Conservation (phyloP, 2,888 invertebrate genomes). For the Agrotis exclamationis region DNA sequence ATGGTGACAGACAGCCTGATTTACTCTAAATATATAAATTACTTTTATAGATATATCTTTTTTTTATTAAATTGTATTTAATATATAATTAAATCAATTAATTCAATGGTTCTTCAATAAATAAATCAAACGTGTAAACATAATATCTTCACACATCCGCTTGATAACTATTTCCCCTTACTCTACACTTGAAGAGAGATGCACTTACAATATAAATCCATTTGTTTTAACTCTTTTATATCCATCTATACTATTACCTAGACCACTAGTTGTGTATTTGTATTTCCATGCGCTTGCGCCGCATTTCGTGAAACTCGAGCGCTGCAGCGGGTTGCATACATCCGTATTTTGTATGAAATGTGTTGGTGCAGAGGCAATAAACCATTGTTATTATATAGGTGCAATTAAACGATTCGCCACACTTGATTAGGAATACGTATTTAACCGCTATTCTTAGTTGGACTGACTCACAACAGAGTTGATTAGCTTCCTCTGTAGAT, state of each 20-base stretch:
- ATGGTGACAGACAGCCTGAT: slow-evolving; percentile 42
- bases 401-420: slow-evolving; percentile 70
- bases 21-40: not conserved
- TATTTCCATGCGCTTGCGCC: slow-evolving; percentile 64
- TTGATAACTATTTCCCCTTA: slow-evolving; percentile 7
- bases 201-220: slow-evolving; percentile 46
- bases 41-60: not conserved
- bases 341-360: slow-evolving; percentile 57
- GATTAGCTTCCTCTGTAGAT: slow-evolving; percentile 78
- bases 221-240: slow-evolving; percentile 67
- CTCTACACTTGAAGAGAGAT: not conserved
- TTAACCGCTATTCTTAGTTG: slow-evolving; percentile 58
- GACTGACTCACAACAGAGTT: slow-evolving; percentile 67
- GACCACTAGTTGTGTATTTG: slow-evolving; percentile 72
- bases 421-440: slow-evolving; percentile 63
- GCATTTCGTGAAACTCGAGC: slow-evolving; percentile 66
- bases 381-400: slow-evolving; percentile 68
- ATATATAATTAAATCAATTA: too few species aligned
- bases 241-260: slow-evolving; percentile 48
- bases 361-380: slow-evolving; percentile 58
- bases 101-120: not conserved
- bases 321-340: slow-evolving; percentile 55
- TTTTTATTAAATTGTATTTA: not conserved
- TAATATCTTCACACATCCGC: not conserved
- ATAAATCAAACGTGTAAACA: not conserved